Percentiles rank a stretch among this genome's conserved stretches.
phyloP scores from a whole-genome alignment of 1,140 invertebrate genomes.

The Drosophila ohnishii region DNA sequence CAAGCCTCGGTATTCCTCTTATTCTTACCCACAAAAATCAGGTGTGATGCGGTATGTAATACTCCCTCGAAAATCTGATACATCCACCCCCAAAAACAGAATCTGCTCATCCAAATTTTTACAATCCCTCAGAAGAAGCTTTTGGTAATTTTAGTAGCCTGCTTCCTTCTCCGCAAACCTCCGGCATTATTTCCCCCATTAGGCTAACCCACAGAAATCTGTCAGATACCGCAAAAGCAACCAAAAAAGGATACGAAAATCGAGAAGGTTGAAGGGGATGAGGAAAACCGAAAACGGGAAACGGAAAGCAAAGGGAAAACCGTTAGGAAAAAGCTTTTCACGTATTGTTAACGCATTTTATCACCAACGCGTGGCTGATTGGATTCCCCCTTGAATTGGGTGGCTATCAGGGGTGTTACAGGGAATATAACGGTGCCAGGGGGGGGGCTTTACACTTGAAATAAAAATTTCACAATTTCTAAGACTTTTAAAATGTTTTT shows the following conservation, averaged over 20 bases:
- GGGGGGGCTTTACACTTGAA: not conserved
- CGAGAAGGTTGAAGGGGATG: not conserved
- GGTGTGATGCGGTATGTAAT: slow-evolving; percentile 52
- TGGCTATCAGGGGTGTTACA: not conserved
- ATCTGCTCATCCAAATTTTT: slow-evolving; percentile 14
- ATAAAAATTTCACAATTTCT: not conserved
- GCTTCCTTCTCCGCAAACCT: slow-evolving; percentile 5
- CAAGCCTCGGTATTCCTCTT: slow-evolving; percentile 3
- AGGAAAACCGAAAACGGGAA: slow-evolving; percentile 1
- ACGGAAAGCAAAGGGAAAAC: slow-evolving; percentile 48
- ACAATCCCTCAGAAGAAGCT: slow-evolving; percentile 33
- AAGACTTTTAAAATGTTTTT: not conserved
- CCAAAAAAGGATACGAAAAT: slow-evolving; percentile 35
- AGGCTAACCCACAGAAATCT: slow-evolving; percentile 75
- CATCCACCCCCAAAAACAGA: not conserved
- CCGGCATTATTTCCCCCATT: slow-evolving; percentile 13
- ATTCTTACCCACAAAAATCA: slow-evolving; percentile 45
- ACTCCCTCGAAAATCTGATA: slow-evolving; percentile 27
- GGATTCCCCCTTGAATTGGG: slow-evolving; percentile 56
- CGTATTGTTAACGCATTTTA: slow-evolving; percentile 81
- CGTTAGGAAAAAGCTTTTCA: slow-evolving; percentile 75
- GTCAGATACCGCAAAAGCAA: slow-evolving; percentile 73
- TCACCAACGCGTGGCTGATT: slow-evolving; percentile 80
- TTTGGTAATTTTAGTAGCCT: slow-evolving; percentile 46
- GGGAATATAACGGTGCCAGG: not conserved